phyloP scores from a whole-genome alignment of 2,113 vertebrate genomes.

The Phrynosoma blainvillii region DNA sequence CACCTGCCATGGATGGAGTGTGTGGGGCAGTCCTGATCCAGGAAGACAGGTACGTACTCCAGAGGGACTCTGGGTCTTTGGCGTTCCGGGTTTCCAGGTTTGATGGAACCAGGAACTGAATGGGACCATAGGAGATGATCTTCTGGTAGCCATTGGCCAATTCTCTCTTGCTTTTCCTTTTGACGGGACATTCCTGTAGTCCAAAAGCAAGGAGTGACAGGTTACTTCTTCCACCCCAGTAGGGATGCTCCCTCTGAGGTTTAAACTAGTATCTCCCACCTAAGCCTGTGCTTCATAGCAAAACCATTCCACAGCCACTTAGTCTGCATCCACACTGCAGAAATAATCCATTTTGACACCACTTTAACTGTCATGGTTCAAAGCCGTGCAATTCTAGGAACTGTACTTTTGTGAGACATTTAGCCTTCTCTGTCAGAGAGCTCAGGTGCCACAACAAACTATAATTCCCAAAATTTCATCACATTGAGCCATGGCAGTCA shows the following conservation, averaged over 20 bases:
- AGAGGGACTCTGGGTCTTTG: not conserved
- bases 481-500: too few species aligned
- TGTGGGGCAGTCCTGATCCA: not conserved
- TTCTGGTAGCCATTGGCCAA: slow-evolving; percentile 51
- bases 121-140: slow-evolving; percentile 70
- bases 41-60: not conserved
- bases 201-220: not conserved
- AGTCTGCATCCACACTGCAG: too few species aligned
- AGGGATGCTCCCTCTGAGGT: too few species aligned
- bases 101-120: slow-evolving; percentile 49
- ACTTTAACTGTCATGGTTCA: too few species aligned
- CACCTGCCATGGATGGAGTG: not conserved
- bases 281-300: not conserved
- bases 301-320: not conserved
- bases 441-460: too few species aligned
- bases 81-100: not conserved
- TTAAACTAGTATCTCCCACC: too few species aligned
- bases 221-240: not conserved
- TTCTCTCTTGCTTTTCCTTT: not conserved
- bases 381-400: too few species aligned
- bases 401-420: too few species aligned
- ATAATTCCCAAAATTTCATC: too few species aligned
- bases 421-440: too few species aligned
- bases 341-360: too few species aligned
- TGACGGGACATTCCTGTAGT: slow-evolving; percentile 56